Percentiles rank a stretch among this genome's conserved stretches.
Evolutionary conservation across 2,888 invertebrate genomes (phyloP).

Genomic region (Tenthredo distinguenda): DNA sequence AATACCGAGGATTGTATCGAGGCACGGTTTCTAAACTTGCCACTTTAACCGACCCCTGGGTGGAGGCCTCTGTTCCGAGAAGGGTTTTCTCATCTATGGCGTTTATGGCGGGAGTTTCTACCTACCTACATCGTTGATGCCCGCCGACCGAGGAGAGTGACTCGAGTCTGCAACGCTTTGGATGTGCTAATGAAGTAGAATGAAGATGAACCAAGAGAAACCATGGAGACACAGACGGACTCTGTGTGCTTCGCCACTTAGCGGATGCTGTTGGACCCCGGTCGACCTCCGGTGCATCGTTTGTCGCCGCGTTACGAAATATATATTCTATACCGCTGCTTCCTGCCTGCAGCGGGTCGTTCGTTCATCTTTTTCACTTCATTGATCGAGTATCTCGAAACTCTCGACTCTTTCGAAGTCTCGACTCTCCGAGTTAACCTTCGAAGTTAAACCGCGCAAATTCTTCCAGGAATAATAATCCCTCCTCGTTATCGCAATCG

Average conservation of each 20-base stretch:
- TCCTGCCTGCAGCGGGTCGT: background rate
- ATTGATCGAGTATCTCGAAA: slow-evolving; percentile 1
- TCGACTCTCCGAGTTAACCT: background rate
- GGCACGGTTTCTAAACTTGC: background rate
- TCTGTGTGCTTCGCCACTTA: slow-evolving; percentile 75
- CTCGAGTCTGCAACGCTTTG: slow-evolving; percentile 61
- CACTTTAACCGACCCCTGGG: slow-evolving; percentile 5
- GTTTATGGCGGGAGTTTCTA: slow-evolving; percentile 71
- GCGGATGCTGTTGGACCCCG: slow-evolving; percentile 59
- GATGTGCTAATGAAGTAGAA: slow-evolving; percentile 75
- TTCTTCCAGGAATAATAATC: background rate
- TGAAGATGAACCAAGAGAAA: slow-evolving; percentile 50
- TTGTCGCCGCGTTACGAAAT: slow-evolving; percentile 48
- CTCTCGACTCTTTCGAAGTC: background rate
- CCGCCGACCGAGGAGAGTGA: slow-evolving; percentile 52
- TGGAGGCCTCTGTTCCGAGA: slow-evolving; percentile 66
- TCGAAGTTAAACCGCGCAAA: background rate
- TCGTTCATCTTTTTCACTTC: background rate
- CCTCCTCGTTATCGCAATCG: background rate
- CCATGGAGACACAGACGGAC: slow-evolving; percentile 71
- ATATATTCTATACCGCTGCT: slow-evolving; percentile 10
- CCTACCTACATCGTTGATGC: slow-evolving; percentile 64
- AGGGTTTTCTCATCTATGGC: slow-evolving; percentile 64
- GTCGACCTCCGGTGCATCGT: slow-evolving; percentile 50
- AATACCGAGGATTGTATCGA: background rate